Conservation (phyloP, 2,797 vertebrate species). For the Brachyalestes nurse region DNA sequence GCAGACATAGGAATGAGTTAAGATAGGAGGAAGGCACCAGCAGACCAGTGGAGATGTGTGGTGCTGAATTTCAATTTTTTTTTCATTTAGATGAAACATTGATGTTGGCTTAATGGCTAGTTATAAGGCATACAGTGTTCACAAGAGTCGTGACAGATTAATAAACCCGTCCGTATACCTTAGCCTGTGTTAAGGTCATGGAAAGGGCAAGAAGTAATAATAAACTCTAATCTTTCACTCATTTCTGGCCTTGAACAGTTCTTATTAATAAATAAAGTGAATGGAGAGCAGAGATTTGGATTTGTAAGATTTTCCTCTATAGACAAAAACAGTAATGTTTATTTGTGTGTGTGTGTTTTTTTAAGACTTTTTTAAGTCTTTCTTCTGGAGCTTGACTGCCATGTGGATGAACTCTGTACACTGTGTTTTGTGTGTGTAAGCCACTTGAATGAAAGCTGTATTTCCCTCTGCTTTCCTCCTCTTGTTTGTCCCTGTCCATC, state of each 20-base stretch:
- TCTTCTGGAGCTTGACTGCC: conserved; percentile 11
- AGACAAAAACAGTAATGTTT: not conserved
- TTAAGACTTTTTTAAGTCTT: conserved; percentile 6
- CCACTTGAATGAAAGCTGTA: not conserved
- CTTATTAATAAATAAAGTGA: conserved; percentile 34
- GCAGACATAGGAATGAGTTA: conserved; percentile 10
- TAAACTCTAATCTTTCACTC: not conserved
- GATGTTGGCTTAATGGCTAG: not conserved
- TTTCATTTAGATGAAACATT: not conserved
- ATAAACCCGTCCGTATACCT: not conserved
- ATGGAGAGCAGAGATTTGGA: conserved; percentile 26
- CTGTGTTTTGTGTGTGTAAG: conserved; percentile 13
- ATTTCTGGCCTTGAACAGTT: conserved; percentile 9
- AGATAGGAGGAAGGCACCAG: not conserved
- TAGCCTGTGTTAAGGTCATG: not conserved
- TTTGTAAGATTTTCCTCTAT: not conserved
- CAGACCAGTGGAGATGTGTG: not conserved
- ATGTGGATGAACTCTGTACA: conserved; percentile 24
- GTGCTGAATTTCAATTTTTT: conserved; percentile 8
- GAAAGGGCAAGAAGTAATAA: not conserved
- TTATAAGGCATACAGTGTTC: not conserved
- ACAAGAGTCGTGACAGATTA: not conserved
- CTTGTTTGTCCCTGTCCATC: conserved; percentile 11
- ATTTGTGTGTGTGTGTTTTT: not conserved
- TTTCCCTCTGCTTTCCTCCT: conserved; percentile 1